A percentile compares a stretch with the other conserved stretches of the same genome.
Evolutionary conservation across 2,113 vertebrate species (phyloP).

Genomic region (Vanacampus margaritifer): DNA sequence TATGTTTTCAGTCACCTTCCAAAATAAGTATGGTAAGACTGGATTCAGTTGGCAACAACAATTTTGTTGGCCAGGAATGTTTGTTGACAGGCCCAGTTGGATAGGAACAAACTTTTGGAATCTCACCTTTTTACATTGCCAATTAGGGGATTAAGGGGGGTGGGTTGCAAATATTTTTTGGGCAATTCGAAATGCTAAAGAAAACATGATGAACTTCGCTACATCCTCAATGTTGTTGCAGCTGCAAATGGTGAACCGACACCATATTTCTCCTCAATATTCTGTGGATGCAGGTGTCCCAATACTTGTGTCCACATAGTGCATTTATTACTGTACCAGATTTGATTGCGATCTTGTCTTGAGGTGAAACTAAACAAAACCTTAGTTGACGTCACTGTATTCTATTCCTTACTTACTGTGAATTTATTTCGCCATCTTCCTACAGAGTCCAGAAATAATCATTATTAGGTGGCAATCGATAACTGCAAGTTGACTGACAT

Average conservation of each 20-base stretch:
- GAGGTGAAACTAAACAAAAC: conserved; percentile 7
- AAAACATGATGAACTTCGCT: too few species aligned
- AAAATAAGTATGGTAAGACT: too few species aligned
- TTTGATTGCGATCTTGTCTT: neutral
- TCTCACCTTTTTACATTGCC: too few species aligned
- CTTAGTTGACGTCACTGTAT: conserved; percentile 8
- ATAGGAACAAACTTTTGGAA: too few species aligned
- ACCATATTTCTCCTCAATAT: neutral
- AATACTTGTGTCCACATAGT: neutral
- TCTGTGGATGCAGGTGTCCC: neutral
- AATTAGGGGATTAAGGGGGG: too few species aligned
- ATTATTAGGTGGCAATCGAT: conserved; percentile 61
- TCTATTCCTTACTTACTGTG: conserved; percentile 22
- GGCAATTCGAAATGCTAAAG: too few species aligned
- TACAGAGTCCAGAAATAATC: conserved; percentile 63
- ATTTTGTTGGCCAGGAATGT: too few species aligned
- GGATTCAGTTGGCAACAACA: too few species aligned
- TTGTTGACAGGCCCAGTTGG: too few species aligned
- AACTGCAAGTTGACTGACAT: conserved; percentile 47
- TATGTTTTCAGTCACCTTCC: too few species aligned
- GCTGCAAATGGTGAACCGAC: neutral
- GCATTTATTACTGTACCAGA: neutral
- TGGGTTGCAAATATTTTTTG: too few species aligned
- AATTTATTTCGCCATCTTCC: conserved; percentile 35
- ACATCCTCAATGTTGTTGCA: neutral